These are phyloP conservation scores for Catharus minimus DNA, from an alignment of 2,113 vertebrate species.

Conservation along the genomic window DNA sequence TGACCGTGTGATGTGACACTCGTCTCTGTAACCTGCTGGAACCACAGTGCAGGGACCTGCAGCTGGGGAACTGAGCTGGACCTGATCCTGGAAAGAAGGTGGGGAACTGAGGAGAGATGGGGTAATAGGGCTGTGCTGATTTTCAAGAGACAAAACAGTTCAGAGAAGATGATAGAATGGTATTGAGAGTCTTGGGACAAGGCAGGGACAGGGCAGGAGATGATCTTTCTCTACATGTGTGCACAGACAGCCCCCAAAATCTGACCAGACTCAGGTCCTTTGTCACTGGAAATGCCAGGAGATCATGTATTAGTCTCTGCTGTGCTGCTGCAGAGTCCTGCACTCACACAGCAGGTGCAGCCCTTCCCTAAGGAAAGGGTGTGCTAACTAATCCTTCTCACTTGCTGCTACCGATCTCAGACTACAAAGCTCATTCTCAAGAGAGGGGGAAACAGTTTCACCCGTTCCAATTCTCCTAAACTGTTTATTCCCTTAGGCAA, in stretches of 20 bases:
- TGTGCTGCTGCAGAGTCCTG: neutral
- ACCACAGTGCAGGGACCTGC: neutral
- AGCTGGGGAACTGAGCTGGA: neutral
- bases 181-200: neutral
- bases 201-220: rapidly evolving
- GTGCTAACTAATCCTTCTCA: neutral
- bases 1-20: rapidly evolving
- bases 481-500: constrained; percentile 49
- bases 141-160: neutral
- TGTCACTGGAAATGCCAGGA: neutral
- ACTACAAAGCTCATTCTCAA: constrained; percentile 6
- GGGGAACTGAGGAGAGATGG: neutral
- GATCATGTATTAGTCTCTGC: neutral
- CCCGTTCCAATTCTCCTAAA: constrained; percentile 32
- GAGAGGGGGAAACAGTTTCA: neutral
- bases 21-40: neutral
- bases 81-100: neutral
- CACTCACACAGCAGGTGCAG: neutral
- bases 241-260: neutral
- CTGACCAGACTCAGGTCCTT: neutral
- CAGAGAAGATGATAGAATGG: neutral
- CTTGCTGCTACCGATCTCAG: neutral
- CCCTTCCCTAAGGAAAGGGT: neutral
- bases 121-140: neutral
- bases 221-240: neutral